Conservation (phyloP, 2,113 vertebrate genomes). For the Platysteira castanea region DNA sequence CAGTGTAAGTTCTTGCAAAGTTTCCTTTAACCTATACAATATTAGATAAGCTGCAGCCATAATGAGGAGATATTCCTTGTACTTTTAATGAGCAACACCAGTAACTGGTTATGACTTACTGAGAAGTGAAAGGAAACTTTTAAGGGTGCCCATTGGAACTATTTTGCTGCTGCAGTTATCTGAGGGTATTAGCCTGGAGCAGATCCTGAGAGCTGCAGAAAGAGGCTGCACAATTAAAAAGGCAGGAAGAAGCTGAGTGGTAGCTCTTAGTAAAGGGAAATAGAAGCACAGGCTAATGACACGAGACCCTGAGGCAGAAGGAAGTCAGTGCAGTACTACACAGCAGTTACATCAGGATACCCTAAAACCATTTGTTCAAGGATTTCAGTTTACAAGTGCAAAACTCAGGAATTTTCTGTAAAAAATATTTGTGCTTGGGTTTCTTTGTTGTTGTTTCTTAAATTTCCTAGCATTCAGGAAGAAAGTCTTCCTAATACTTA, state of each 20-base stretch:
- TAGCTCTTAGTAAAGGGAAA: not conserved
- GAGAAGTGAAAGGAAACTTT: constrained; percentile 38
- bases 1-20: not conserved
- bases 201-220: not conserved
- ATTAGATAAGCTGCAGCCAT: not conserved
- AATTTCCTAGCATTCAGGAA: not conserved
- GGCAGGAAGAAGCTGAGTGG: not conserved
- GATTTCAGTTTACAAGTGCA: not conserved
- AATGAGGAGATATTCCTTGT: not conserved
- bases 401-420: not conserved
- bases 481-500: not conserved
- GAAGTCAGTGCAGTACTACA: not conserved
- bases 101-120: not conserved
- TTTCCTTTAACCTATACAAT: not conserved
- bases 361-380: not conserved
- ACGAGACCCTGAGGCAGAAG: not conserved
- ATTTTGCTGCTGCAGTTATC: not conserved
- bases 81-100: not conserved
- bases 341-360: not conserved
- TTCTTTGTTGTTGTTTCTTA: not conserved
- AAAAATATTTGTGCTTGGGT: not conserved
- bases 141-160: constrained; percentile 49
- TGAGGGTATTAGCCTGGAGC: constrained; percentile 39
- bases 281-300: constrained; percentile 1
- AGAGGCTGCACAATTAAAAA: constrained; percentile 18